A percentile compares a stretch with the other conserved stretches of the same genome.
phyloP scores from a whole-genome alignment of 2,888 invertebrate species.

The Papilio protenor region DNA sequence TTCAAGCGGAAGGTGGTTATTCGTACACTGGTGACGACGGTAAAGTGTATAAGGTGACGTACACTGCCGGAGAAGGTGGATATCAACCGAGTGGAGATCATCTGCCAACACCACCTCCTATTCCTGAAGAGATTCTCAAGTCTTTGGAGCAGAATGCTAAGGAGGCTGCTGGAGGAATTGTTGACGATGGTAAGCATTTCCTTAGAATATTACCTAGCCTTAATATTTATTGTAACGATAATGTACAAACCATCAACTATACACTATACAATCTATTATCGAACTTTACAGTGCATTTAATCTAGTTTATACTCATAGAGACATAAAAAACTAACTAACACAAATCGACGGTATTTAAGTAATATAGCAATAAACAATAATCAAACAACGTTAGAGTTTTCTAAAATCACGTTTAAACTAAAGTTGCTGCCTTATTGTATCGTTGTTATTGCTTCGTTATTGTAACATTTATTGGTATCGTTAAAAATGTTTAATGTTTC shows the following conservation, averaged over 20 bases:
- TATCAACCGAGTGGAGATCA: constrained; percentile 71
- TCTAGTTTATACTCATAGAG: not conserved
- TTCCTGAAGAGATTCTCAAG: constrained; percentile 69
- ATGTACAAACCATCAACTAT: not conserved
- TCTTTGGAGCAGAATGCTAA: constrained; percentile 71
- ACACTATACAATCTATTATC: not conserved
- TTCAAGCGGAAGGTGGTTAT: constrained; percentile 70
- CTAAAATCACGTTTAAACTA: too few species aligned
- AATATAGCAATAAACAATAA: too few species aligned
- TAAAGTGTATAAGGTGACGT: constrained; percentile 70
- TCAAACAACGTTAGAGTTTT: too few species aligned
- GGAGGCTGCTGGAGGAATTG: constrained; percentile 72
- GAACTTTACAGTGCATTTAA: not conserved
- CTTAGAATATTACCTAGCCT: not conserved
- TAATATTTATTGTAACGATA: not conserved
- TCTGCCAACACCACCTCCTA: constrained; percentile 73
- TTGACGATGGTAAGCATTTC: constrained; percentile 70
- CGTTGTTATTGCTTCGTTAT: not conserved
- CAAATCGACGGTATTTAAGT: too few species aligned
- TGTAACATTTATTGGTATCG: not conserved
- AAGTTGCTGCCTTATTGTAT: too few species aligned
- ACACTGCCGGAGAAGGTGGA: constrained; percentile 72
- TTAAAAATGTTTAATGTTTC: not conserved
- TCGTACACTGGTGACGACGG: constrained; percentile 76
- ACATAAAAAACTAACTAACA: too few species aligned